Evolutionary conservation across 2,113 vertebrate species (phyloP), one percentile per base, ranked within the genome.

Genomic region (Cyphomyrus plagiostoma): DNA sequence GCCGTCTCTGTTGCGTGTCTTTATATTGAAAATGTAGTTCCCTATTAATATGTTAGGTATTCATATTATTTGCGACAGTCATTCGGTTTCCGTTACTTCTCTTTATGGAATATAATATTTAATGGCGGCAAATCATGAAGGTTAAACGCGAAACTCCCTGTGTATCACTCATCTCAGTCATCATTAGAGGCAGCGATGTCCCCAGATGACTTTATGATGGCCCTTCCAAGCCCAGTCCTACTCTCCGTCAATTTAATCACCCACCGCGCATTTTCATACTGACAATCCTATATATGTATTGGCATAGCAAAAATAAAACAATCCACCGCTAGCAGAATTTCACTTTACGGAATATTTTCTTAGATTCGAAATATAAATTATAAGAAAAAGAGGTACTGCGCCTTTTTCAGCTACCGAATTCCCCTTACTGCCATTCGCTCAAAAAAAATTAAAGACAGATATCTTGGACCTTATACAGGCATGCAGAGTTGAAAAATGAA

Each of bases 311-410:
- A 80, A 80, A 35, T 15, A 80, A 42, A 77, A 42, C 35, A 42
- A 35, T 42, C 5, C 74, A 42, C 35, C 74, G 17, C 74, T 42
- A 39, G 26, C 39, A 42, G n/a, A 45, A 48, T 46, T 83, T 84
- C 82, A 46, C 8, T n/a, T 3, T 26, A 17, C 19, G 13, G 13
- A 62, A 23, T 30, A 87, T 83, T 91, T 77, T 90, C 90, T 90
- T 21, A 56, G 91, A 87, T 39, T 77, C 26, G 49, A 45, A 86
- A 84, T 90, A 30, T 70, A 84, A 92, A 89, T 94, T 95, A 93
- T 95, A 70, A 26, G 10, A 9, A 30, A 95, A 96, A 95, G 94
- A 95, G 95, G 95, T 95, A 92, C 92, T 13, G 82, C 45, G 45
- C 35, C 42, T 84, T 86, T 90, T 89, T 91, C 56, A 84, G 52